Evolutionary conservation across 2,888 invertebrate genomes (phyloP).

Genomic region (Oxycera nigricornis): DNA sequence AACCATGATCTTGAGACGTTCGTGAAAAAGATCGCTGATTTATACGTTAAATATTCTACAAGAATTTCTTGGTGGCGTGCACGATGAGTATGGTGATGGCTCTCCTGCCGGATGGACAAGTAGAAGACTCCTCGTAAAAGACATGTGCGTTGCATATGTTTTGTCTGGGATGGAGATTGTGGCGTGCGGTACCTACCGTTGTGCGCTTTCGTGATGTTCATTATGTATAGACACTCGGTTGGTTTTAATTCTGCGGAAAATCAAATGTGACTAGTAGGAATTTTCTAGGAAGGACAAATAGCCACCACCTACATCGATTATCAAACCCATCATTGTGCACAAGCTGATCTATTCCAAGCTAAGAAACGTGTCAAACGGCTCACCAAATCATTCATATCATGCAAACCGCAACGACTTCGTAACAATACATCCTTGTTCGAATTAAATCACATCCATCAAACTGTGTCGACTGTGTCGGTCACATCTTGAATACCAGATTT

Average conservation of each 20-base stretch:
- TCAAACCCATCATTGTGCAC: too few relatives aligned
- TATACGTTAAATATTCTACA: constrained; percentile 28
- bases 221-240: not conserved
- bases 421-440: too few relatives aligned
- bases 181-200: constrained; percentile 3
- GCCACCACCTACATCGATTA: too few relatives aligned
- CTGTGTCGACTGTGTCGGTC: not conserved
- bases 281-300: too few relatives aligned
- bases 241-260: not conserved
- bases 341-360: too few relatives aligned
- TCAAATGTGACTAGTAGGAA: too few relatives aligned
- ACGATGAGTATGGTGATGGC: constrained; percentile 5
- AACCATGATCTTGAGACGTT: not conserved
- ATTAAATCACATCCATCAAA: constrained; percentile 14
- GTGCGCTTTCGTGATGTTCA: constrained; percentile 6
- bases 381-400: too few relatives aligned
- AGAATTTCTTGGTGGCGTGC: constrained; percentile 22
- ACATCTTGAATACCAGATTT: not conserved
- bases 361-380: too few relatives aligned
- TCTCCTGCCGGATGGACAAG: constrained; percentile 28
- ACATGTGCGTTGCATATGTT: constrained; percentile 33
- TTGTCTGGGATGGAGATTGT: constrained; percentile 10
- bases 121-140: not conserved
- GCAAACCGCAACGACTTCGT: too few relatives aligned
- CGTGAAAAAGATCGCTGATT: constrained; percentile 21